A percentile compares a stretch with the other conserved stretches of the same genome.
Evolutionary conservation across 2,113 vertebrate genomes (phyloP).

Genomic region (Butorides virescens): DNA sequence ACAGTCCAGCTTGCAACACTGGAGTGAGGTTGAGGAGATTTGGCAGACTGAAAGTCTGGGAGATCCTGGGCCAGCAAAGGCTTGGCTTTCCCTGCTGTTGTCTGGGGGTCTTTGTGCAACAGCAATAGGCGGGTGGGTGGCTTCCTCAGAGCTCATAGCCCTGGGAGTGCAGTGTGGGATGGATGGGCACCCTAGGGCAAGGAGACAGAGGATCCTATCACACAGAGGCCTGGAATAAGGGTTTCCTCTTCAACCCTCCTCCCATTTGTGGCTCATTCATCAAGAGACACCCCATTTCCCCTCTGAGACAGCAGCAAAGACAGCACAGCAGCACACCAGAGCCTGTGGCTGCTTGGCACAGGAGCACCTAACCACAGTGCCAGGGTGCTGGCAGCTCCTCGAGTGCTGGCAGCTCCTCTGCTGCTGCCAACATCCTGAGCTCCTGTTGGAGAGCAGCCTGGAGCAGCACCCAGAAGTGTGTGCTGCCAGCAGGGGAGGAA

Average conservation of each 20-base stretch:
- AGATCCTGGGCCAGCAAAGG: neutral
- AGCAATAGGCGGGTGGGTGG: neutral
- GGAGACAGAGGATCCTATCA: neutral
- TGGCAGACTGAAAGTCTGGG: neutral
- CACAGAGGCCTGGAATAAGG: neutral
- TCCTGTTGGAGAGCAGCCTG: neutral
- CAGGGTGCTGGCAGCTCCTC: neutral
- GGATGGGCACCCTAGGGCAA: neutral
- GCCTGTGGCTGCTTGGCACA: neutral
- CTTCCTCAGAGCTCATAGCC: neutral
- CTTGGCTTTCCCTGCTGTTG: neutral
- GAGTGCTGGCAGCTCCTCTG: neutral
- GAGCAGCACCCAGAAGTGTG: neutral
- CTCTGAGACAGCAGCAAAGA: neutral
- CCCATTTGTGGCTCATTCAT: neutral
- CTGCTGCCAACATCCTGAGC: neutral
- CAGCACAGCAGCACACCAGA: neutral
- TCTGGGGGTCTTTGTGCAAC: neutral
- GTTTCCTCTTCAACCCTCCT: neutral
- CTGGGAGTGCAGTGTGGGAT: neutral
- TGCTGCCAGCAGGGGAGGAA: neutral
- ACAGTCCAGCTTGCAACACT: neutral
- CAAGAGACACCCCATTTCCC: neutral
- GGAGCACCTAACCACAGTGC: neutral
- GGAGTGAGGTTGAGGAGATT: neutral